Base-by-base conservation (phyloP, 2,888 invertebrate species). In the Heteropelma amictum region DNA sequence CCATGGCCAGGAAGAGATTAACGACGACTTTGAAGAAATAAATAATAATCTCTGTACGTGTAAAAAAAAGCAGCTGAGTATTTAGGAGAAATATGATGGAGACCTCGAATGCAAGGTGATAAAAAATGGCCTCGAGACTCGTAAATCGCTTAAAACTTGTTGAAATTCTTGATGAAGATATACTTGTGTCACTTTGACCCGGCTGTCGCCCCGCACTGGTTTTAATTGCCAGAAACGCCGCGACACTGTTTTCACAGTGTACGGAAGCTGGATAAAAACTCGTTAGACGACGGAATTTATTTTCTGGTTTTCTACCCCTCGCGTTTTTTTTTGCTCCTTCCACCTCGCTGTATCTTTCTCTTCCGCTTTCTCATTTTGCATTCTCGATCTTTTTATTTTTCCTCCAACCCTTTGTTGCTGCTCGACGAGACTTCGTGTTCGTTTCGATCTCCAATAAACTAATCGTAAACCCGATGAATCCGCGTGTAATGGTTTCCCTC, bases 271-370 rank as follows among this genome's bases (percentile, higher is more conserved):
- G 80, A 84, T 87, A 86, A 88, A 88, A 88, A 88, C 87, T 88
- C 87, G 85, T 88, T 88, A 87, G 81, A 82, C 84, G 82, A 79
- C 81, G 61, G 82, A 84, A 87, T 87, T 88, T 88, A 85, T 87
- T 85, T 86, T 81, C 73, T 71, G 40, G 49, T 68, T 69, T 61
- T 65, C 26, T 68, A 49, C 58, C 64, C 40, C 47, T 64, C 60
- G 53, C 49, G 19, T 54, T 60, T n/a, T 60, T 58, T 75, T 72
- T 73, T 49, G 60, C 71, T 76, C 76, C 47, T n/a, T 35, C 17
- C 10, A 14, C 30, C 17, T 30, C 30, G 14, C 4, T 14, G 8
- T 17, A 8, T 12, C 17, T 53, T 1, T 17, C 8, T 17, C 19
- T 53, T 28, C 14, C 28, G 2, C 2, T 30, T 14, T 26, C 51